These are phyloP conservation scores for Melieria picta DNA, from an alignment of 2,888 invertebrate species.

Conservation along the genomic window DNA sequence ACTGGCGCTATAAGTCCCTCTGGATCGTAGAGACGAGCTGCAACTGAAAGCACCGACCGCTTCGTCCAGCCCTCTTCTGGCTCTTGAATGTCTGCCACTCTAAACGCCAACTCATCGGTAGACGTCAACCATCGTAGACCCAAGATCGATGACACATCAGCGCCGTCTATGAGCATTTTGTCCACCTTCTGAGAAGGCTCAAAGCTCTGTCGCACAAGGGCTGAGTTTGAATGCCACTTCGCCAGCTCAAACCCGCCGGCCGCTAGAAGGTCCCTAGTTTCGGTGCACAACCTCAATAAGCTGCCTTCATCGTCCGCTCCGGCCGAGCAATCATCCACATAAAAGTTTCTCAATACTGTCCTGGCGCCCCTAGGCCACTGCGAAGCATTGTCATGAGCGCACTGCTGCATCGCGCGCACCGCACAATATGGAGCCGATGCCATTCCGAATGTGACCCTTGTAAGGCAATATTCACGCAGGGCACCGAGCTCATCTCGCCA, in stretches of 20 bases:
- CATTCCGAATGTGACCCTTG: constrained; percentile 8
- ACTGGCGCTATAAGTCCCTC: neutral
- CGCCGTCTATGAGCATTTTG: too few species aligned
- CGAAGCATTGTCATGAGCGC: constrained; percentile 1
- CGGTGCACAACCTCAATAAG: neutral
- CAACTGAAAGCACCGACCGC: too few species aligned
- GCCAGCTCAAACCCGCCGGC: constrained; percentile 16
- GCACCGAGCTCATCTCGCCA: constrained; percentile 12
- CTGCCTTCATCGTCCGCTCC: constrained; percentile 8
- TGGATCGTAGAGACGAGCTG: constrained; percentile 1
- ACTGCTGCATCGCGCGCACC: constrained; percentile 17
- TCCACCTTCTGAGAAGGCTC: too few species aligned
- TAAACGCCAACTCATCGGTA: too few species aligned
- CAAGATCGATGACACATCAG: too few species aligned
- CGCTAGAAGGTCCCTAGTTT: constrained; percentile 14
- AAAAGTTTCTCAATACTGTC: constrained; percentile 15
- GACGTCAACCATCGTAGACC: too few species aligned
- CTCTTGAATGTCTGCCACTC: too few species aligned
- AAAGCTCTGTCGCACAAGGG: too few species aligned
- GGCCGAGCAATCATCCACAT: constrained; percentile 22
- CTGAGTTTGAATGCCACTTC: constrained; percentile 12
- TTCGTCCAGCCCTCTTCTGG: too few species aligned
- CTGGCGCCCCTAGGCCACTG: constrained; percentile 13
- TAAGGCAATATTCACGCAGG: constrained; percentile 17
- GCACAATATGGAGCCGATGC: constrained; percentile 6